Base-by-base conservation (phyloP, 2,888 invertebrate species). In the Ametastegia equiseti region DNA sequence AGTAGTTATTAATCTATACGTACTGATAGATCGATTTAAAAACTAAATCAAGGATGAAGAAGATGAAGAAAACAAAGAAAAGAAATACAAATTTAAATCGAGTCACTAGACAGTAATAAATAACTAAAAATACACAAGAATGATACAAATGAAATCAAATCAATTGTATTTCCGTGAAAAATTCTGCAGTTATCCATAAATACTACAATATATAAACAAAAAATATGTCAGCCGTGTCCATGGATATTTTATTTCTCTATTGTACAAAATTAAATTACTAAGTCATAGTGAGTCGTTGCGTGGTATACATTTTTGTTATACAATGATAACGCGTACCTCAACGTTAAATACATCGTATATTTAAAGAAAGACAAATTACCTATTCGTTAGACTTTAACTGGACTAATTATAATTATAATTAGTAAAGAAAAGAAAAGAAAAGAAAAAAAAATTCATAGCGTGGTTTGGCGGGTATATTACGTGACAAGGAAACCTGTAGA, bases 381-480 rank as follows among this genome's bases (percentile, higher is more conserved):
- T 15, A 60, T 60, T 60, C 30, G 30, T 60, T 60, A 60, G 60
- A 30, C 30, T 60, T 60, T 30, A 30, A 60, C 6, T 30, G 60
- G 15, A 30, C 30, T 60, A 27, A 47, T 33, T 73, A 65, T 65
- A n/a, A n/a, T n/a, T n/a, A n/a, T n/a, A 50, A 50, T 30, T 73
- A 73, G 45, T 27, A 73, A 30, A 47, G 27, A 50, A 33, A 73
- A n/a, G n/a, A n/a, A 65, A 15, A 65, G 65, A 11, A 23, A 69
- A n/a, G 42, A 30, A 42, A 69, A 27, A 69, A 69, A 36, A n/a
- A 73, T 13, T 15, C 6, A 50, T 23, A 50, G 13, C 19, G 75
- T 27, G 30, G 69, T 65, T 65, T 30, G 36, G 39, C 30, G 23
- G 47, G 42, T 78, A 65, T 47, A 82, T 83, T 75, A 80, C 36